Evolutionary conservation across 2,888 invertebrate species (phyloP).

Genomic region (Hyles lineata): DNA sequence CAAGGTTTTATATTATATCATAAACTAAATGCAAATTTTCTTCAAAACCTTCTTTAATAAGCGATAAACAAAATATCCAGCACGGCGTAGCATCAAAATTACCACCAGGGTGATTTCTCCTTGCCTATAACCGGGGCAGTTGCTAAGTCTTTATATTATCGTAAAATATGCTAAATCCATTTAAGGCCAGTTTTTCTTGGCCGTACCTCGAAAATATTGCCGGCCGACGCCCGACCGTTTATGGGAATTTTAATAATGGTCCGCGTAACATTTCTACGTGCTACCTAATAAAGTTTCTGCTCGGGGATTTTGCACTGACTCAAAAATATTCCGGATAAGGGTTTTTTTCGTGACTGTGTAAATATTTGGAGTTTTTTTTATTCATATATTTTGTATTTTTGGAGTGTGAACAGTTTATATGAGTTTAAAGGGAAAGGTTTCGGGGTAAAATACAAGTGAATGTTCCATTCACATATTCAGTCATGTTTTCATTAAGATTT

Average conservation of each 20-base stretch:
- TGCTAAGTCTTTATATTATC: conserved; percentile 63
- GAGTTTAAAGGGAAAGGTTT: background rate
- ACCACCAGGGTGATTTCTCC: background rate
- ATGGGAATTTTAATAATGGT: conserved; percentile 65
- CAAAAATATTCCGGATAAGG: conserved; percentile 27
- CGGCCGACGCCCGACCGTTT: conserved; percentile 54
- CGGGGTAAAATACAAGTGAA: too few species aligned
- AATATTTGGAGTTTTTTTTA: conserved; percentile 22
- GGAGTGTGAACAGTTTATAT: background rate
- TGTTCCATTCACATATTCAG: too few species aligned
- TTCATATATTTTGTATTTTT: background rate
- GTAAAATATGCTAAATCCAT: conserved; percentile 74
- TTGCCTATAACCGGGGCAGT: conserved; percentile 52
- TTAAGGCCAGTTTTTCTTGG: conserved; percentile 70
- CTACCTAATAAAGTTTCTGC: conserved; percentile 57
- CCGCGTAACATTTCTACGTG: conserved; percentile 45
- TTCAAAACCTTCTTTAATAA: too few species aligned
- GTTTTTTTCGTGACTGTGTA: conserved; percentile 22
- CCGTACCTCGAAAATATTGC: conserved; percentile 66
- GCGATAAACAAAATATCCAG: background rate
- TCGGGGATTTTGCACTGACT: conserved; percentile 30
- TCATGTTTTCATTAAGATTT: too few species aligned
- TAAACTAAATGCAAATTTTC: too few species aligned
- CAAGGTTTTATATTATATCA: too few species aligned
- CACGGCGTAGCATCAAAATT: background rate